A percentile compares a stretch with the other conserved stretches of the same genome.
Conservation (phyloP, 2,113 vertebrate species). For the Solea solea region DNA sequence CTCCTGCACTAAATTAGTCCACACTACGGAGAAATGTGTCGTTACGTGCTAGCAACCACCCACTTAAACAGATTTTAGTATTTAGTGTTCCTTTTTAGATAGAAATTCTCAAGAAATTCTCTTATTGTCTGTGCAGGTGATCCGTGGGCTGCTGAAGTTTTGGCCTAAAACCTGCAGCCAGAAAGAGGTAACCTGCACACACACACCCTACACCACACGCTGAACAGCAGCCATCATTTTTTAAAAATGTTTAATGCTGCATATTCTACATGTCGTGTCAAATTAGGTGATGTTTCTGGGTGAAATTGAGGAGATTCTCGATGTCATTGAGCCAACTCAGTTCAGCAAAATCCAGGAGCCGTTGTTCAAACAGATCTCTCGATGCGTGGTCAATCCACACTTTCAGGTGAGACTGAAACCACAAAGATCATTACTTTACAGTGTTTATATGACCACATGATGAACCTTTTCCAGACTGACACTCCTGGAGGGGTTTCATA, state of each 20-base stretch:
- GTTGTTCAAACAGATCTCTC: conserved; percentile 97
- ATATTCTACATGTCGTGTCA: conserved; percentile 15
- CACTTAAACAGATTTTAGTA: conserved; percentile 25
- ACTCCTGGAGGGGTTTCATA: too few relatives aligned
- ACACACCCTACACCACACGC: not conserved
- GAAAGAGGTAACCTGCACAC: conserved; percentile 88
- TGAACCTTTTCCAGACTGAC: too few relatives aligned
- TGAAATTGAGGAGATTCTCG: conserved; percentile 98
- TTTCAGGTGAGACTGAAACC: conserved; percentile 87
- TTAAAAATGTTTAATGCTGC: not conserved
- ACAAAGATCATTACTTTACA: not conserved
- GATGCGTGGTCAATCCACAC: conserved; percentile 96
- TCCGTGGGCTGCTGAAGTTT: conserved; percentile 94
- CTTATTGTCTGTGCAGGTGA: conserved; percentile 82
- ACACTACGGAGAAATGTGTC: conserved; percentile 37
- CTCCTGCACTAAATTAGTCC: conserved; percentile 40
- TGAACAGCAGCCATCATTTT: not conserved
- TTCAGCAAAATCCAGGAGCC: conserved; percentile 98
- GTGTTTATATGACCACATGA: too few relatives aligned
- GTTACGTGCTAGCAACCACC: conserved; percentile 25
- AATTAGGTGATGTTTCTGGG: conserved; percentile 97
- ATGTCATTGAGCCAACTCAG: conserved; percentile 97
- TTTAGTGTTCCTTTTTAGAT: not conserved
- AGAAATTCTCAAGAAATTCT: conserved; percentile 21
- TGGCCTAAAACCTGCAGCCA: conserved; percentile 99